Evolutionary conservation across 2,888 invertebrate genomes (phyloP), one percentile per base, ranked within the genome.

Genomic region (Cerastoderma edule): DNA sequence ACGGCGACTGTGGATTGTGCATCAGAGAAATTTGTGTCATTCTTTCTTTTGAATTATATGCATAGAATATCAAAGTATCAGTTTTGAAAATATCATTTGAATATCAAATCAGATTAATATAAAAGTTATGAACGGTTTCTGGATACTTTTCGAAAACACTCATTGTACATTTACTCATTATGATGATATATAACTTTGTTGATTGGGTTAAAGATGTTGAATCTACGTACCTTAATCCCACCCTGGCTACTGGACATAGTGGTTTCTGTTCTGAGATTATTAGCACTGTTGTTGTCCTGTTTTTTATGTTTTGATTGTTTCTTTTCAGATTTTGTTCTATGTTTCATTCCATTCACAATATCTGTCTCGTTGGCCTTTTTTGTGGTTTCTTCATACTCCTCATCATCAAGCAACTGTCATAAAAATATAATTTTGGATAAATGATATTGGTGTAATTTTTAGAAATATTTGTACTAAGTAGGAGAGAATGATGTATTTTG

Each of bases 251-350:
- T 10, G 27, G 13, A n/a, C 22, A 2, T 57, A 19, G 5, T 2
- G 6, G 5, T 57, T 13, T 32, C 28, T 33, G 16, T n/a, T 8
- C n/a, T 32, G 19, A 5, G 4, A 28, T 32, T 57, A 24, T 39
- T 60, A 24, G 13, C 60, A 39, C 27, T 24, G 39, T 35, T 60
- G 24, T 19, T 39, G 5, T 60, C 24, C 27, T 60, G 35, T 60
- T 32, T 60, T 39, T 24, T 60, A 24, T 53, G 53, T 57, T 57
- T 57, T 10, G 57, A 57, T 60, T 39, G 33, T 60, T 60, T 60
- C 22, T 60, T 60, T 32, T 32, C 33, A 32, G n/a, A 33, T 22
- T 60, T 60, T 32, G 60, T 60, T 33, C 60, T 32, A 32, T 24
- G 39, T 39, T 60, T 60, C 5, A 60, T 27, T 33, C 60, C 60